Conservation (phyloP, 2,113 vertebrate genomes). For the Coreoperca whiteheadi region DNA sequence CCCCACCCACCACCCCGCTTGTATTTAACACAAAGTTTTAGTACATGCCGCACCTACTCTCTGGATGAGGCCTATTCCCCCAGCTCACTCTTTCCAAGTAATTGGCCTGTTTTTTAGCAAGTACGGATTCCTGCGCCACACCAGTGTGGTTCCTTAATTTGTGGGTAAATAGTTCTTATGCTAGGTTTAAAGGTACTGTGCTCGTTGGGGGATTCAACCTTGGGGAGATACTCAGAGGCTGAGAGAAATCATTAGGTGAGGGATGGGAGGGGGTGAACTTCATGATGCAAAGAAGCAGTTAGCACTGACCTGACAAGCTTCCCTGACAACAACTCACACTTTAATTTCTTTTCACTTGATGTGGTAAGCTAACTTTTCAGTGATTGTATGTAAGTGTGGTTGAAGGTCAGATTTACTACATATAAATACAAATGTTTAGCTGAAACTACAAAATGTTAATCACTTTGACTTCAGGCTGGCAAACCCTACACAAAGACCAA, state of each 20-base stretch:
- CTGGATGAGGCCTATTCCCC: constrained; percentile 70
- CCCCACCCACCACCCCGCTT: neutral
- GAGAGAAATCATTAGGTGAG: constrained; percentile 66
- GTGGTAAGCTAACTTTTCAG: constrained; percentile 4
- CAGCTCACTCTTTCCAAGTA: constrained; percentile 74
- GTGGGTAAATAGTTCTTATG: constrained; percentile 80
- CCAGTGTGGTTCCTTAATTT: constrained; percentile 75
- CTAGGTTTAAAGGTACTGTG: constrained; percentile 78
- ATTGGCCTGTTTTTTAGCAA: constrained; percentile 76
- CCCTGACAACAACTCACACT: constrained; percentile 10
- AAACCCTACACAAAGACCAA: neutral
- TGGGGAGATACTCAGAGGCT: constrained; percentile 55
- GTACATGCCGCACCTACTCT: constrained; percentile 65
- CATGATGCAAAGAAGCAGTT: constrained; percentile 66
- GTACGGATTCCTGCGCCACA: constrained; percentile 59
- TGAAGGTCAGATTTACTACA: constrained; percentile 10
- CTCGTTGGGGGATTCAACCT: constrained; percentile 67
- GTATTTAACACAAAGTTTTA: constrained; percentile 61
- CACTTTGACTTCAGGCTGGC: neutral
- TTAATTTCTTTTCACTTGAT: constrained; percentile 26
- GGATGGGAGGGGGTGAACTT: neutral
- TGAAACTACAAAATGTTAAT: neutral
- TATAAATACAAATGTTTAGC: neutral
- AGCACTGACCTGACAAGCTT: constrained; percentile 48
- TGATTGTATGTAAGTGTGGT: neutral